Conservation (phyloP, 1,140 invertebrate species). For the Aphis gossypii region DNA sequence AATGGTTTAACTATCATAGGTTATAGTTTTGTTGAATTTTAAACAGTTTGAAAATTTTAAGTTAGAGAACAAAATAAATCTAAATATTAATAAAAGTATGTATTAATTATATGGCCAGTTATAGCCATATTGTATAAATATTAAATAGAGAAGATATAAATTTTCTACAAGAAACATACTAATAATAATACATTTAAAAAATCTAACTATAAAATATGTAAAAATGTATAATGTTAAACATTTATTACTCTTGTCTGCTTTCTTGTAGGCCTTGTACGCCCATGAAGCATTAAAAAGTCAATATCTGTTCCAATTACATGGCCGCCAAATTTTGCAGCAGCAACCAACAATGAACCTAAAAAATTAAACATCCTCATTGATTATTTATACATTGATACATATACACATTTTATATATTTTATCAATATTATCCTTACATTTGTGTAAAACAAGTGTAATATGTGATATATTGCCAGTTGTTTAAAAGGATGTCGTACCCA, state of each 20-base stretch:
- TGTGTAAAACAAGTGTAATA: not conserved
- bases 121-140: not conserved
- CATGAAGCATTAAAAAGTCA: slow-evolving; percentile 92
- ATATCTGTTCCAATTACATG: slow-evolving; percentile 93
- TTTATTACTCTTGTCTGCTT: slow-evolving; percentile 76
- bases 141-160: not conserved
- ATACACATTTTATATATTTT: too few relatives aligned
- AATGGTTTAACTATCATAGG: too few relatives aligned
- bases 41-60: not conserved
- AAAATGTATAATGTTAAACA: not conserved
- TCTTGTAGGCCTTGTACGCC: slow-evolving; percentile 78
- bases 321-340: slow-evolving; percentile 88
- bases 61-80: not conserved
- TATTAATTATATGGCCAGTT: not conserved
- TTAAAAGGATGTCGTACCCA: too few relatives aligned
- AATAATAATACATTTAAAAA: not conserved
- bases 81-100: not conserved
- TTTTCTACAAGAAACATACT: not conserved
- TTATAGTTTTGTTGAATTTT: not conserved
- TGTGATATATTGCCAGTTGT: too few relatives aligned
- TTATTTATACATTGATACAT: too few relatives aligned
- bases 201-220: too few relatives aligned
- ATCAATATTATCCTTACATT: not conserved
- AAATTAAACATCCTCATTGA: not conserved
- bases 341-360: slow-evolving; percentile 88